These are phyloP conservation scores for Chiloscyllium punctatum DNA, from an alignment of 2,797 vertebrate genomes.

Conservation along the genomic window DNA sequence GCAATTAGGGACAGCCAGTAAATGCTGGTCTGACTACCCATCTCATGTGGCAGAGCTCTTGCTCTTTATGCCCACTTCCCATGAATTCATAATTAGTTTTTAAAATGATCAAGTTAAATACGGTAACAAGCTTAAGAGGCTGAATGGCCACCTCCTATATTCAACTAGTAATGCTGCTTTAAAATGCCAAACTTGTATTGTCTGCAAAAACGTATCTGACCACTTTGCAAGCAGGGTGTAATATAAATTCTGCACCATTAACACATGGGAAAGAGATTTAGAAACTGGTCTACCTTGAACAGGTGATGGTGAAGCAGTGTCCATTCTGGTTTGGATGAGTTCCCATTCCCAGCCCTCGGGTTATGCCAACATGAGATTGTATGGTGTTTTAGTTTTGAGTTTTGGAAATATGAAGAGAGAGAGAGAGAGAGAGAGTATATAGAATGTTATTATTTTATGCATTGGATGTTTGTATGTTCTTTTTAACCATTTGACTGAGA, in stretches of 20 bases:
- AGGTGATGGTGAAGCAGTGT: not conserved
- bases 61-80: no score
- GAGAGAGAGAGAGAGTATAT: not conserved
- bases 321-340: not conserved
- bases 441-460: not conserved
- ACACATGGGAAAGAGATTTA: not conserved
- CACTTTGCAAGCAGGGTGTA: not conserved
- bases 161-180: not conserved
- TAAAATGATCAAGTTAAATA: no score
- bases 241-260: not conserved
- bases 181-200: not conserved
- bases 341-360: not conserved
- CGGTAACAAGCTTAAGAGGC: no score
- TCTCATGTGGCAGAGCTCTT: no score
- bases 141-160: not conserved
- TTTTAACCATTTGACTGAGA: not conserved
- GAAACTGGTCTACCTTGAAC: not conserved
- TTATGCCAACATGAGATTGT: not conserved
- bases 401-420: not conserved
- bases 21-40: no score
- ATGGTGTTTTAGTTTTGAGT: not conserved
- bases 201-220: not conserved
- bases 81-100: no score
- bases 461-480: not conserved
- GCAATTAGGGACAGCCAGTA: no score